Base-by-base conservation (phyloP, 2,888 invertebrate species). In the Gortyna flavago region DNA sequence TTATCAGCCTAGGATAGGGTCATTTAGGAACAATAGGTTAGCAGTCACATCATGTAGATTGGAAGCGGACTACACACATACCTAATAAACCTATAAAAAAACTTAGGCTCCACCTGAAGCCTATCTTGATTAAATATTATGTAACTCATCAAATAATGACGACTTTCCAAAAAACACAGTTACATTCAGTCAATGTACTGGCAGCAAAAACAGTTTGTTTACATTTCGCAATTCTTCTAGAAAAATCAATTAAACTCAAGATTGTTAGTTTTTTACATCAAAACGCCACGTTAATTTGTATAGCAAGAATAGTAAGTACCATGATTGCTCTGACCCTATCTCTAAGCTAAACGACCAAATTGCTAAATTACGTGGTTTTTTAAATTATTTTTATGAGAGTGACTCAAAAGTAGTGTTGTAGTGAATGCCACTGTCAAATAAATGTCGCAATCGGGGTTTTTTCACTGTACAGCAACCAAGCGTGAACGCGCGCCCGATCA, bases 341-440 rank as follows among this genome's bases (percentile, higher is more conserved):
- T 48, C 48, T 25, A 35, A 59, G 48, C 29, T 62, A 48, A 80
- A 64, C 57, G 57, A 68, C 16, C 41, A 72, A 57, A 77, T 77
- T 83, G 71, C 71, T 48, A 44, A 86, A 84, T 69, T 78, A 69
- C 72, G 65, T 64, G 51, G 35, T 80, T 80, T 84, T 88, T 71
- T 69, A 51, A 51, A 77, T 77, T 75, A 77, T 59, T 65, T 79
- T 72, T 72, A 77, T 70, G 68, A 72, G 64, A 72, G 38, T 82
- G 78, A 80, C 70, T 81, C 75, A 86, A 79, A 82, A 73, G 51
- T 73, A 70, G 68, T 84, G 44, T 62, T 69, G 48, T 68, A 84
- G 85, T 86, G 87, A 91, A 89, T 88, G 91, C 88, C 89, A 90
- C 79, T 90, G 90, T 88, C 90, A 88, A 84, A 83, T 61, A 77